Evolutionary conservation across 2,888 invertebrate genomes (phyloP).

Genomic region (Dyspetes luteomarginatus): DNA sequence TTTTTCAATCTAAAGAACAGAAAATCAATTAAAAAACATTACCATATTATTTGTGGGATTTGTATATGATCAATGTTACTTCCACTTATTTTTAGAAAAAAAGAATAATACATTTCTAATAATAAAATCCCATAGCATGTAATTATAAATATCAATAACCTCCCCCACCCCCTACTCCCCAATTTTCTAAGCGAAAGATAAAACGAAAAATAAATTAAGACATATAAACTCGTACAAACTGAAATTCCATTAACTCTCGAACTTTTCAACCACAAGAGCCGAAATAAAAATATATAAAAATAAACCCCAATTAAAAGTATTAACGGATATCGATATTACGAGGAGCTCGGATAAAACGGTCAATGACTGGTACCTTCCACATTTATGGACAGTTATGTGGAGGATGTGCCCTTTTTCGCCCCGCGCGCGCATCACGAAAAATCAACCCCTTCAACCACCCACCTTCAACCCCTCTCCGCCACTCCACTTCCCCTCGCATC

Average conservation of each 20-base stretch:
- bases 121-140: too few relatives aligned
- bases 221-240: too few relatives aligned
- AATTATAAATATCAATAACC: too few relatives aligned
- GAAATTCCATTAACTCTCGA: too few relatives aligned
- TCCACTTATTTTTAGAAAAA: background rate
- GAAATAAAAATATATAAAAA: too few relatives aligned
- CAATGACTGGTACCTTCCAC: background rate
- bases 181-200: too few relatives aligned
- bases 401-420: too few relatives aligned
- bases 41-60: background rate
- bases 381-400: background rate
- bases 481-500: background rate
- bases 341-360: background rate
- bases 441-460: too few relatives aligned
- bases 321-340: background rate
- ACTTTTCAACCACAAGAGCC: too few relatives aligned
- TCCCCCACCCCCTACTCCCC: too few relatives aligned
- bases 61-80: background rate
- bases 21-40: background rate
- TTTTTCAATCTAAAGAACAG: too few relatives aligned
- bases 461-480: background rate
- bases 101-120: background rate
- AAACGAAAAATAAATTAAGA: too few relatives aligned
- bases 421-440: constrained; percentile 10
- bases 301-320: background rate